Evolutionary conservation across 2,888 invertebrate genomes (phyloP).

Genomic region (Papilio protenor): DNA sequence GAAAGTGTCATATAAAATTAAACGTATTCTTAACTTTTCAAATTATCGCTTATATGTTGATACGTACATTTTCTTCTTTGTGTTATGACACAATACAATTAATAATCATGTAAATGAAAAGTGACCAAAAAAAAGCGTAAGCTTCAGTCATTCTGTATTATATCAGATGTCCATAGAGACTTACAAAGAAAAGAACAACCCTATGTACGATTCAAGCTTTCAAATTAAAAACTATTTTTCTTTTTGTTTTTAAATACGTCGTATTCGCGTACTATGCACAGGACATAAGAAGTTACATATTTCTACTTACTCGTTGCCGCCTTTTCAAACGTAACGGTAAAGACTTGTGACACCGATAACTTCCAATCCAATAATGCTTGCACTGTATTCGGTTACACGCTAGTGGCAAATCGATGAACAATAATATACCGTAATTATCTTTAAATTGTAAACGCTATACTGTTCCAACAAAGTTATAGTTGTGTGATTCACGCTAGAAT

Average conservation of each 20-base stretch:
- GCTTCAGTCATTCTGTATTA: no score
- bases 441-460: slow-evolving; percentile 46
- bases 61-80: neutral
- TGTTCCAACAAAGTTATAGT: slow-evolving; percentile 6
- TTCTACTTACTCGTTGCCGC: neutral
- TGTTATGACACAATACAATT: no score
- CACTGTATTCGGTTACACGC: slow-evolving; percentile 54
- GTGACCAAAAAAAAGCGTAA: no score
- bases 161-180: no score
- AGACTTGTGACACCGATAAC: slow-evolving; percentile 57
- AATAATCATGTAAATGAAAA: no score
- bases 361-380: slow-evolving; percentile 57
- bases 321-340: slow-evolving; percentile 44
- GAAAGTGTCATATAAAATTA: no score
- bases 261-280: neutral
- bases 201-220: neutral
- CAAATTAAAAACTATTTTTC: neutral
- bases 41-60: no score
- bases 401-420: slow-evolving; percentile 64
- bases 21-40: no score
- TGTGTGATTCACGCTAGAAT: slow-evolving; percentile 15
- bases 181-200: neutral
- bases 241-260: neutral
- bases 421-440: slow-evolving; percentile 50
- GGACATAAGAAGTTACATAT: neutral